These are phyloP conservation scores for Drosophila carrolli DNA, from an alignment of 1,140 invertebrate genomes.

Conservation along the genomic window DNA sequence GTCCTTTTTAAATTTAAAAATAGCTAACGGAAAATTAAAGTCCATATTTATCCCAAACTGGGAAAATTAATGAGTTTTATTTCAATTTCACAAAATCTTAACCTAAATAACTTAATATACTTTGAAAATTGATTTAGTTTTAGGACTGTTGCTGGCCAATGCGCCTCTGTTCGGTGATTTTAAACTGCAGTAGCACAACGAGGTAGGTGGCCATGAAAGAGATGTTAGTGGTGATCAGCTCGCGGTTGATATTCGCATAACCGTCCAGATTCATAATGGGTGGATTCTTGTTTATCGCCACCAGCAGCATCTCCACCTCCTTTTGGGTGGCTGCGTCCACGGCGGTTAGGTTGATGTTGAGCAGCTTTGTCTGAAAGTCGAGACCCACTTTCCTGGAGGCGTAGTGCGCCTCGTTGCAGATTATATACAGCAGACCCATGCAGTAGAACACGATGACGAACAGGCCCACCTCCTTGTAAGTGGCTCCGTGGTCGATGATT, in stretches of 20 bases:
- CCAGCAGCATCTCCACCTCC: constrained; percentile 89
- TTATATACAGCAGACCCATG: constrained; percentile 88
- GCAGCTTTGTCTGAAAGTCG: constrained; percentile 87
- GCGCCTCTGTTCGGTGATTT: constrained; percentile 85
- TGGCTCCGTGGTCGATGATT: constrained; percentile 88
- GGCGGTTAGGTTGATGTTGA: constrained; percentile 88
- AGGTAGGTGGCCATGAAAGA: constrained; percentile 89
- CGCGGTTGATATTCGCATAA: constrained; percentile 88
- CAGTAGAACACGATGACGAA: constrained; percentile 89
- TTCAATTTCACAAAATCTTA: not conserved
- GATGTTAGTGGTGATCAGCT: constrained; percentile 88
- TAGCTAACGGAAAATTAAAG: no score
- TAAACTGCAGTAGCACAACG: constrained; percentile 89
- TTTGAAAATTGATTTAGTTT: not conserved
- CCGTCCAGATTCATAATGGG: constrained; percentile 90
- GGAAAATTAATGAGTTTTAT: not conserved
- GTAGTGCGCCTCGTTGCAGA: constrained; percentile 89
- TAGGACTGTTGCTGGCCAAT: constrained; percentile 16
- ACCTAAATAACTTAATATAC: not conserved
- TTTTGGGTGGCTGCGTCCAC: constrained; percentile 87
- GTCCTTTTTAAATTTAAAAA: no score
- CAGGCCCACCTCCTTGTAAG: constrained; percentile 88
- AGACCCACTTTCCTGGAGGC: constrained; percentile 88
- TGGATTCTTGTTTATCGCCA: constrained; percentile 89
- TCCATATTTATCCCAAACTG: no score